A percentile compares a stretch with the other conserved stretches of the same genome.
phyloP scores from a whole-genome alignment of 2,797 vertebrate genomes.

The Manis crassicaudata region DNA sequence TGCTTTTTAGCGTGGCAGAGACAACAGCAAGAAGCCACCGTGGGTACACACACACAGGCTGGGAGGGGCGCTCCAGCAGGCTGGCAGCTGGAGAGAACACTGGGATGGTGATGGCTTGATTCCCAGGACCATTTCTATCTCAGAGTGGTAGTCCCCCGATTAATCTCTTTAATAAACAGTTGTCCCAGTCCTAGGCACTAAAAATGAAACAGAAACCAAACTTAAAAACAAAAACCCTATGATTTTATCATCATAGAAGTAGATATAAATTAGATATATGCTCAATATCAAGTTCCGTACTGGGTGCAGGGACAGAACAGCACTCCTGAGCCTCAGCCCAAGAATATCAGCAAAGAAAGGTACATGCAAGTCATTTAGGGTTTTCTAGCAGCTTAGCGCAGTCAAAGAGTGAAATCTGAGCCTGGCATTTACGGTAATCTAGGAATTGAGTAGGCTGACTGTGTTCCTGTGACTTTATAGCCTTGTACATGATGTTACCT shows the following conservation, averaged over 20 bases:
- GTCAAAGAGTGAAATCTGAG: neutral
- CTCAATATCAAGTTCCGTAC: neutral
- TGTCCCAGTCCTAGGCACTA: neutral
- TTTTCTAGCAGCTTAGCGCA: no score
- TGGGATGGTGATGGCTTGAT: neutral
- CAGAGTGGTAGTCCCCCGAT: neutral
- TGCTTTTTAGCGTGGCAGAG: neutral
- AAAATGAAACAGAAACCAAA: neutral
- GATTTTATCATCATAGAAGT: neutral
- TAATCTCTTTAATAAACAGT: neutral
- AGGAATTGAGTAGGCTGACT: neutral
- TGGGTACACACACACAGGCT: neutral
- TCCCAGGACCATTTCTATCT: neutral
- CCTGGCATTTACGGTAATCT: neutral
- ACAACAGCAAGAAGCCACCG: accelerated
- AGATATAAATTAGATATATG: neutral
- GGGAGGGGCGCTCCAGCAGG: no score
- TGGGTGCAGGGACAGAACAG: neutral
- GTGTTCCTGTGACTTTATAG: neutral
- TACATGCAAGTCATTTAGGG: no score
- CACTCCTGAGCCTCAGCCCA: neutral
- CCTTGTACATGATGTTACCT: neutral
- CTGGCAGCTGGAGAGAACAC: neutral
- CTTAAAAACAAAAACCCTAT: neutral
- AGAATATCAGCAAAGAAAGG: neutral